phyloP scores from a whole-genome alignment of 2,797 vertebrate species.

The Danio jaintianensis region DNA sequence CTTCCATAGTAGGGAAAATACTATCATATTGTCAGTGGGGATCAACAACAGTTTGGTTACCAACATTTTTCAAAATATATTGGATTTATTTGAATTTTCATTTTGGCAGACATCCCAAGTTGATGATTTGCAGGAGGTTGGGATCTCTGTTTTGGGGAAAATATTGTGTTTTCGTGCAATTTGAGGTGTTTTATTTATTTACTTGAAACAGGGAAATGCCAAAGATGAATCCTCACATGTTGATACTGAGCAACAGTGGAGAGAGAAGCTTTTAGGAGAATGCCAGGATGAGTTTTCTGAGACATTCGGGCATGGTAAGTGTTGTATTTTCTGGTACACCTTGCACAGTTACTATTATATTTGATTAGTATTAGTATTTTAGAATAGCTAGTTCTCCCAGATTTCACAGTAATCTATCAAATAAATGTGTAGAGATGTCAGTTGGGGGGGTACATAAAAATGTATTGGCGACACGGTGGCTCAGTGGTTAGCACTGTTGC shows the following conservation, averaged over 20 bases:
- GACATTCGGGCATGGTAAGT: constrained; percentile 80
- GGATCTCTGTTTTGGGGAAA: not conserved
- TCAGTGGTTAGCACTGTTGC: too few relatives aligned
- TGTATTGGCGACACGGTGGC: too few relatives aligned
- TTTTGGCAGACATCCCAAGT: too few relatives aligned
- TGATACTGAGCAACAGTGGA: constrained; percentile 78
- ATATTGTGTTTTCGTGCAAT: not conserved
- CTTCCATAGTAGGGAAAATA: too few relatives aligned
- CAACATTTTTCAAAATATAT: too few relatives aligned
- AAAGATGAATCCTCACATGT: constrained; percentile 17
- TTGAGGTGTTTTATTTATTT: not conserved
- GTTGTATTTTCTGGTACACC: not conserved
- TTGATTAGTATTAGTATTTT: not conserved
- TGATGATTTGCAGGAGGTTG: too few relatives aligned
- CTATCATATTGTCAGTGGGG: too few relatives aligned
- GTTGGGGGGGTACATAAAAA: too few relatives aligned
- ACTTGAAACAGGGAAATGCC: not conserved
- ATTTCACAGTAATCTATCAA: not conserved
- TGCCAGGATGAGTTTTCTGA: constrained; percentile 84
- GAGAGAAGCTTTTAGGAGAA: constrained; percentile 83
- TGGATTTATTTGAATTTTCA: too few relatives aligned
- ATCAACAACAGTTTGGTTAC: too few relatives aligned
- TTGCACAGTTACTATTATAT: not conserved
- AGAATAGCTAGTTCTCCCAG: not conserved
- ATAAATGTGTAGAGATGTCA: not conserved